These are phyloP conservation scores for Tryphoninae sp. DNA, from an alignment of 2,888 invertebrate genomes.

Conservation along the genomic window DNA sequence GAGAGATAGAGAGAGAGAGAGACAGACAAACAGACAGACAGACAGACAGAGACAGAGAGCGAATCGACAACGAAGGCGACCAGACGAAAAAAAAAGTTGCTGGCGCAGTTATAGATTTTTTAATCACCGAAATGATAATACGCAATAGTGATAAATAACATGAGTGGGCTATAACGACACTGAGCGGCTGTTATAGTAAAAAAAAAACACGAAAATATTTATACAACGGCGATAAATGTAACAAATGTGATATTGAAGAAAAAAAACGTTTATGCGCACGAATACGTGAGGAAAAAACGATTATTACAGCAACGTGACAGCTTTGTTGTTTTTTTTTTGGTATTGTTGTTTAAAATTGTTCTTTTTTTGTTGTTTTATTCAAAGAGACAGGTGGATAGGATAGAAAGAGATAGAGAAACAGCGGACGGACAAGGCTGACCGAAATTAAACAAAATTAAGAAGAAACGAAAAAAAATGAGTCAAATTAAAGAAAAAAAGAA, in stretches of 20 bases:
- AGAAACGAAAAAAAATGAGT: slow-evolving; percentile 31
- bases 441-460: slow-evolving; percentile 50
- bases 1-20: slow-evolving; percentile 56
- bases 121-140: slow-evolving; percentile 54
- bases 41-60: slow-evolving; percentile 61
- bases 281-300: slow-evolving; percentile 65
- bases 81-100: slow-evolving; percentile 45
- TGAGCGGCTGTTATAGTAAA: slow-evolving; percentile 58
- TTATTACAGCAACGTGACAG: slow-evolving; percentile 60
- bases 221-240: slow-evolving; percentile 58
- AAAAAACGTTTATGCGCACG: slow-evolving; percentile 62
- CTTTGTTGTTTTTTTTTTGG: slow-evolving; percentile 48
- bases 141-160: slow-evolving; percentile 36
- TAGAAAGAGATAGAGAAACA: slow-evolving; percentile 62
- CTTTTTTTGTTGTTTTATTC: slow-evolving; percentile 42
- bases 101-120: slow-evolving; percentile 52
- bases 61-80: slow-evolving; percentile 55
- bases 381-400: slow-evolving; percentile 51
- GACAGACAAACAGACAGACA: slow-evolving; percentile 62
- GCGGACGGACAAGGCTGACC: slow-evolving; percentile 72
- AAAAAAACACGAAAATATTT: slow-evolving; percentile 36
- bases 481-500: slow-evolving; percentile 29
- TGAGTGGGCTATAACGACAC: slow-evolving; percentile 52
- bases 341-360: slow-evolving; percentile 19
- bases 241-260: slow-evolving; percentile 29